Evolutionary conservation across 1,140 invertebrate species (phyloP).

Genomic region (Periplaneta americana): DNA sequence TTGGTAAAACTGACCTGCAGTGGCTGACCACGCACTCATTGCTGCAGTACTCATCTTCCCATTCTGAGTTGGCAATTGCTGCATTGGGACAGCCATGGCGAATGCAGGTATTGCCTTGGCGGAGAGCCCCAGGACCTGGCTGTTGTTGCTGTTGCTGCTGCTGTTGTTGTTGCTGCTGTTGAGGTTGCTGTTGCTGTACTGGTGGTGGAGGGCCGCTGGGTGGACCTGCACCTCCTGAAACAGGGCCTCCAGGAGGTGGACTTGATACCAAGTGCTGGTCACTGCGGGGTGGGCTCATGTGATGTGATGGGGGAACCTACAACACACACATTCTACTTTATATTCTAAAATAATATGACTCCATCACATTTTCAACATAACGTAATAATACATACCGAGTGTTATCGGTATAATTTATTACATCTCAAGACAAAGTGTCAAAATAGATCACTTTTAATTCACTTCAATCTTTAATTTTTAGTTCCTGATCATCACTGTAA

Average conservation of each 20-base stretch:
- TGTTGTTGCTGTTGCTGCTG: slow-evolving; percentile 42
- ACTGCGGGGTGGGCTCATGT: slow-evolving; percentile 37
- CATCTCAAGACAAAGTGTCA: no score
- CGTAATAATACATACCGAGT: no score
- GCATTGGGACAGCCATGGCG: slow-evolving; percentile 86
- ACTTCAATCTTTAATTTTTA: no score
- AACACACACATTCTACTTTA: slow-evolving; percentile 21
- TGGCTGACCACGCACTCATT: slow-evolving; percentile 96
- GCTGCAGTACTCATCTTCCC: slow-evolving; percentile 97
- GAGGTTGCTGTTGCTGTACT: slow-evolving; percentile 34
- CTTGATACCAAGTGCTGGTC: slow-evolving; percentile 34
- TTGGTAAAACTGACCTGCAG: slow-evolving; percentile 74
- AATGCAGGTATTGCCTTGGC: slow-evolving; percentile 60
- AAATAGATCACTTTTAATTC: no score
- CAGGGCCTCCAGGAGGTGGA: slow-evolving; percentile 35
- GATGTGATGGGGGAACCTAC: slow-evolving; percentile 28
- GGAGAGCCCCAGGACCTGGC: not conserved
- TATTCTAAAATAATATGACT: no score
- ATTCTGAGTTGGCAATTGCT: slow-evolving; percentile 86
- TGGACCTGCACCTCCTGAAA: slow-evolving; percentile 36
- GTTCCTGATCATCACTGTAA: no score
- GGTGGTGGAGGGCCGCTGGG: slow-evolving; percentile 40
- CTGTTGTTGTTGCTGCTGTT: slow-evolving; percentile 37
- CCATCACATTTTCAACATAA: no score
- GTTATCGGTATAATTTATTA: no score